These are phyloP conservation scores for Eupristina koningsbergeri DNA, from an alignment of 1,140 invertebrate genomes.

Conservation along the genomic window DNA sequence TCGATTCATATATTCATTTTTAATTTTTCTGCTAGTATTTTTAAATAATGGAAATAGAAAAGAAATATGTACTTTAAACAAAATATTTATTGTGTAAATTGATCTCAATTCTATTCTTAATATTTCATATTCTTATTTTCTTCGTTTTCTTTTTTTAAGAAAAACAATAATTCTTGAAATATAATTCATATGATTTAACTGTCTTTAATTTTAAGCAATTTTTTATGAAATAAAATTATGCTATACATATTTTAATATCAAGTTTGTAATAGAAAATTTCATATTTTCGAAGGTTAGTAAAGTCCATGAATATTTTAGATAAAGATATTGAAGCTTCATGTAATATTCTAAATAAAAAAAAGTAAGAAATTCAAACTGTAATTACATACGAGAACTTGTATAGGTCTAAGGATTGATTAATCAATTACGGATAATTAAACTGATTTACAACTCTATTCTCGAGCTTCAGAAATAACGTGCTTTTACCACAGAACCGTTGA, in stretches of 20 bases:
- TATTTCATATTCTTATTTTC: too few species aligned
- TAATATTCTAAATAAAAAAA: not conserved
- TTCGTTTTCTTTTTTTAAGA: too few species aligned
- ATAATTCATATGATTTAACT: not conserved
- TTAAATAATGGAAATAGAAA: too few species aligned
- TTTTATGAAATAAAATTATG: too few species aligned
- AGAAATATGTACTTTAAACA: too few species aligned
- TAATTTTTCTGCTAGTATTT: too few species aligned
- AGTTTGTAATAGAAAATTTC: not conserved
- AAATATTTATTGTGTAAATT: too few species aligned
- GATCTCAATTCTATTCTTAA: too few species aligned
- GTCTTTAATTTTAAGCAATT: not conserved
- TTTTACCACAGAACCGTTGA: not conserved
- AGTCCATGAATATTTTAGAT: not conserved
- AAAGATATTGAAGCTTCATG: not conserved
- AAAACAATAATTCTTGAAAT: too few species aligned
- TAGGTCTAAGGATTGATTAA: not conserved
- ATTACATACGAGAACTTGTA: not conserved
- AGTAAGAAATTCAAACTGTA: not conserved
- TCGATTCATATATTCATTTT: too few species aligned
- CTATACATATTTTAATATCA: too few species aligned
- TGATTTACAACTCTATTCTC: not conserved
- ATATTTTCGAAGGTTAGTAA: not conserved
- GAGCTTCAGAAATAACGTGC: not conserved
- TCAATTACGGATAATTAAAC: conserved; percentile 38